Conservation (phyloP, 2,797 vertebrate genomes). For the Chaunax sp. region DNA sequence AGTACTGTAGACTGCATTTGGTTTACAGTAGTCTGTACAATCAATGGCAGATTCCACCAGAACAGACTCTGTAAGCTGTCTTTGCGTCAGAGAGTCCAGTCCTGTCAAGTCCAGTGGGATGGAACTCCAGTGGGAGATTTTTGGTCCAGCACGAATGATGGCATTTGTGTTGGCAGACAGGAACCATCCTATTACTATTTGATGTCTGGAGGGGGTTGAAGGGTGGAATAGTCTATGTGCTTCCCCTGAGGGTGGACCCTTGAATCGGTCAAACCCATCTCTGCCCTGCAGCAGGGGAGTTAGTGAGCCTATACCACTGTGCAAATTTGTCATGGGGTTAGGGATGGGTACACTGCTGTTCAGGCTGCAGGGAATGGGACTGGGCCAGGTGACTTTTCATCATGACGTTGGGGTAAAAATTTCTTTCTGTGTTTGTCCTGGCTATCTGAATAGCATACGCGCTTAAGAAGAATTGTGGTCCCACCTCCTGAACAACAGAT, state of each 20-base stretch:
- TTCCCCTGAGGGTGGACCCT: slow-evolving; percentile 61
- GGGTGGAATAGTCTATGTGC: slow-evolving; percentile 55
- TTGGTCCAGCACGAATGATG: slow-evolving; percentile 66
- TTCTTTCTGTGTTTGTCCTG: slow-evolving; percentile 20
- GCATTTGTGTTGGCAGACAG: slow-evolving; percentile 37
- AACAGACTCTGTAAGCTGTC: slow-evolving; percentile 40
- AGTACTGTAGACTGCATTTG: slow-evolving; percentile 36
- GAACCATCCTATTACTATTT: slow-evolving; percentile 42
- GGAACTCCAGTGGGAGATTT: slow-evolving; percentile 55
- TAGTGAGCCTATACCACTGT: slow-evolving; percentile 55
- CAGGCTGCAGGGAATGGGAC: slow-evolving; percentile 5
- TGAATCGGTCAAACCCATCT: slow-evolving; percentile 48
- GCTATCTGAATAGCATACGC: slow-evolving; percentile 30
- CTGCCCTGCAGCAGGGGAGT: slow-evolving; percentile 59
- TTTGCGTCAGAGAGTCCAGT: slow-evolving; percentile 44
- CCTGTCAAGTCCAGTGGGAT: slow-evolving; percentile 52
- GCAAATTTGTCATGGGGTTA: slow-evolving; percentile 82
- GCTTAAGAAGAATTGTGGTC: slow-evolving; percentile 22
- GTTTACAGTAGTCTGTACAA: slow-evolving; percentile 37
- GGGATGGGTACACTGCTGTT: slow-evolving; percentile 25
- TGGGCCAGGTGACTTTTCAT: slow-evolving; percentile 19
- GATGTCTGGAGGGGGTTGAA: slow-evolving; percentile 33
- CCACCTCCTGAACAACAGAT: slow-evolving; percentile 33
- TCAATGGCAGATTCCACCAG: slow-evolving; percentile 31
- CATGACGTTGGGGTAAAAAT: not conserved